Evolutionary conservation across 2,797 vertebrate species (phyloP), one percentile per base, ranked within the genome.

Genomic region (Gymnopithys bicolor): DNA sequence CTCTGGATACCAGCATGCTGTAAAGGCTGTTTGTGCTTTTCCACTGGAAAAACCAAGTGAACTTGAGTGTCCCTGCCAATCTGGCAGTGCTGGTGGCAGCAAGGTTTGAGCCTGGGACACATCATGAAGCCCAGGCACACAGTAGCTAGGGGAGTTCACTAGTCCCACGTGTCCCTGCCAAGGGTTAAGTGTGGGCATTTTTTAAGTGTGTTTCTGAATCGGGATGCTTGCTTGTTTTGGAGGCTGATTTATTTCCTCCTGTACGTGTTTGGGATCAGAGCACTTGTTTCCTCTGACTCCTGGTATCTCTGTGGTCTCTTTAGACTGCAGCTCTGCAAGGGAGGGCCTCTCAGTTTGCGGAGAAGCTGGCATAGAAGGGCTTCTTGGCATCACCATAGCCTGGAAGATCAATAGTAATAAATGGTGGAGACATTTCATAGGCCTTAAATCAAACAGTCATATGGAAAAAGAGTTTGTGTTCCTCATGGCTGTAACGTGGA

Each of bases 231-330:
- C 91, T 91, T 94, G 83, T 86, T 93, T 93, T 84, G 85, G 85
- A 74, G 74, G 24, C 45, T 90, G 64, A 93, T 92, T 88, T 94
- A 78, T 95, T 95, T 94, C 93, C 95, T 92, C 67, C 75, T 84
- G 45, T 92, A 67, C 10, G 18, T 93, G 91, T 88, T 86, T 91
- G 77, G 91, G 95, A 94, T 94, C 77, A 80, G 85, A 90, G 63
- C 94, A 93, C 77, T 96, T 93, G 82, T 63, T 93, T 96, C 87
- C 87, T 88, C 85, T 82, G 79, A 70, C 63, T 94, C 67, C 56
- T 16, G 37, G n/a, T 94, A 76, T 75, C 79, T 94, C 81, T 85
- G 62, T 64, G 70, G 74, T 93, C 64, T 70, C 75, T 58, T 88
- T 90, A 83, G 62, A 30, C 52, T 67, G 59, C 68, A 56, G 53